A percentile compares a stretch with the other conserved stretches of the same genome.
These are phyloP conservation scores for Nasalis larvatus DNA, from an alignment of 2,113 vertebrate genomes.

Conservation along the genomic window DNA sequence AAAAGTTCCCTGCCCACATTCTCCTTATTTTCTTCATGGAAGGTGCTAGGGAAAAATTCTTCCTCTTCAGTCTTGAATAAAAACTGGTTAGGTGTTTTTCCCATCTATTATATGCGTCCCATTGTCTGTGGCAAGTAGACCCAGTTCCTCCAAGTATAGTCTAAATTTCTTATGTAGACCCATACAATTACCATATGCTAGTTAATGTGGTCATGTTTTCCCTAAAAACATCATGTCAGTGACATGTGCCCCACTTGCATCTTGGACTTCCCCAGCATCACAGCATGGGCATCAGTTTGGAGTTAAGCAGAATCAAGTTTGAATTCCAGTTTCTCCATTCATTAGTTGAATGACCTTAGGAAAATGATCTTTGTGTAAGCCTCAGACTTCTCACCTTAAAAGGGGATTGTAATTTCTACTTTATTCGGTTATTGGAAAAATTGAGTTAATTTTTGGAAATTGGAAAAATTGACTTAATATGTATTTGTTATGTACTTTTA, in stretches of 20 bases:
- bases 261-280: neutral
- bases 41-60: neutral
- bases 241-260: neutral
- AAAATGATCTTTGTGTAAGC: neutral
- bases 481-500: neutral
- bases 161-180: neutral
- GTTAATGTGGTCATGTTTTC: neutral
- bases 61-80: neutral
- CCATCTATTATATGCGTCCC: neutral
- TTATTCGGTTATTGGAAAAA: neutral
- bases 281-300: neutral
- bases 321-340: neutral
- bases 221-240: neutral
- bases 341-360: neutral
- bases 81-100: neutral
- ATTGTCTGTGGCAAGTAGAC: neutral
- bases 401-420: neutral
- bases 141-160: neutral
- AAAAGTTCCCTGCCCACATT: neutral
- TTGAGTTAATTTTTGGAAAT: neutral
- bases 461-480: neutral
- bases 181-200: neutral
- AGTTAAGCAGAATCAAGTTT: neutral
- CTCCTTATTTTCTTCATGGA: neutral
- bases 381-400: conserved; percentile 16